Conservation (phyloP, 2,888 invertebrate genomes). For the Stenurella melanura region DNA sequence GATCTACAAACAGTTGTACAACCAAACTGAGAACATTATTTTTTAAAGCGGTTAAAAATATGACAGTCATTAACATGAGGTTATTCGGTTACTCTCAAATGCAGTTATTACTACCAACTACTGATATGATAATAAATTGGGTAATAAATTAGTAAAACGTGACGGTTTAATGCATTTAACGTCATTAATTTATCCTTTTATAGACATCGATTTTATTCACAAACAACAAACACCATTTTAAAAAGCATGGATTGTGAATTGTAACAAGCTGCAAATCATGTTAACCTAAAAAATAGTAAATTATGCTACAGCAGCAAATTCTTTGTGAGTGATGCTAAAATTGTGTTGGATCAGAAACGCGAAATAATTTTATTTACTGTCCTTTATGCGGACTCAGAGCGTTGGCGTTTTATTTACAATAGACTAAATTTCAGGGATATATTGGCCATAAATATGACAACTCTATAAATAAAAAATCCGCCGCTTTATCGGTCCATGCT, state of each 20-base stretch:
- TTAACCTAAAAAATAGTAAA: not conserved
- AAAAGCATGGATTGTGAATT: not conserved
- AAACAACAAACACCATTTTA: not conserved
- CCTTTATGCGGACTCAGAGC: not conserved
- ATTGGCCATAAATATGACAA: slow-evolving; percentile 4
- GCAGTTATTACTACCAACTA: not conserved
- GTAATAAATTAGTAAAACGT: not conserved
- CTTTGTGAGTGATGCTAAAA: not conserved
- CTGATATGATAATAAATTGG: not conserved
- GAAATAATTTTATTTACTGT: slow-evolving; percentile 5
- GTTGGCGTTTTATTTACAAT: not conserved
- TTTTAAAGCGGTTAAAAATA: not conserved
- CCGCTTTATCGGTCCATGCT: slow-evolving; percentile 7
- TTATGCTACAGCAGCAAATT: not conserved
- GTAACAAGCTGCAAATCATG: not conserved
- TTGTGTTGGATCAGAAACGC: not conserved
- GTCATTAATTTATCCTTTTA: not conserved
- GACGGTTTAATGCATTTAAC: not conserved
- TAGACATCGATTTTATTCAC: not conserved
- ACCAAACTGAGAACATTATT: too few relatives aligned
- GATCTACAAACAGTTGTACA: too few relatives aligned
- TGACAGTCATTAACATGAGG: not conserved
- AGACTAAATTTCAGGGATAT: not conserved
- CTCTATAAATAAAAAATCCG: slow-evolving; percentile 2
- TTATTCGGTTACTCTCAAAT: not conserved